Percentiles rank a stretch among this genome's conserved stretches.
phyloP scores from a whole-genome alignment of 2,113 vertebrate species.

The Arothron firmamentum region DNA sequence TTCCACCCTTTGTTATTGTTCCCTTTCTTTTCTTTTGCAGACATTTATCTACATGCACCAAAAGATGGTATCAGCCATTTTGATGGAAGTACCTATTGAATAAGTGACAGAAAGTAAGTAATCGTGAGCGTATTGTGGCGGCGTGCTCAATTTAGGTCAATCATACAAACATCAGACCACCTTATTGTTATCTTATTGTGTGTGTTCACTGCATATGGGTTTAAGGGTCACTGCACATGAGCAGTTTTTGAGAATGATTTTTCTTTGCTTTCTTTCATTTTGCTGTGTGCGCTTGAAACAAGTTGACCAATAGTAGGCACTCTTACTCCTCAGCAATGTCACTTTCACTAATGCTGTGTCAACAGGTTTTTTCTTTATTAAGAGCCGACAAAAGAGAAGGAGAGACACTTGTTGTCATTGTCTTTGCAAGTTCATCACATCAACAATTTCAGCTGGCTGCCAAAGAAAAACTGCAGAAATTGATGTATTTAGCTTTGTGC shows the following conservation, averaged over 20 bases:
- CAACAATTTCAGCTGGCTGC: constrained; percentile 40
- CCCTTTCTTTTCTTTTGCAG: constrained; percentile 47
- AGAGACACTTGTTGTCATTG: constrained; percentile 39
- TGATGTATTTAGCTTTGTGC: constrained; percentile 51
- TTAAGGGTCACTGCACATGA: not conserved
- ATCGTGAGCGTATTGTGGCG: constrained; percentile 58
- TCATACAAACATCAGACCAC: constrained; percentile 43
- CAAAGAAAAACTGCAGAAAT: constrained; percentile 42
- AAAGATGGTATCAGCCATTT: constrained; percentile 62
- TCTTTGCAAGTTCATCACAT: constrained; percentile 26
- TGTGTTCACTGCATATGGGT: constrained; percentile 3
- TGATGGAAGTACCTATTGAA: constrained; percentile 67
- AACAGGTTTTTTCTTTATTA: constrained; percentile 61
- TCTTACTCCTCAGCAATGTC: constrained; percentile 46
- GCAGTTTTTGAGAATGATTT: constrained; percentile 12
- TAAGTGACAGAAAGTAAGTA: constrained; percentile 60
- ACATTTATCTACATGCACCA: constrained; percentile 30
- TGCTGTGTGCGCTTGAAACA: not conserved
- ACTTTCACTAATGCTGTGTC: constrained; percentile 31
- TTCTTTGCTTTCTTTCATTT: not conserved
- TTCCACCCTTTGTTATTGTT: constrained; percentile 54
- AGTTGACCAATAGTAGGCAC: constrained; percentile 64
- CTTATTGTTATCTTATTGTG: constrained; percentile 27
- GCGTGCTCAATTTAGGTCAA: constrained; percentile 56
- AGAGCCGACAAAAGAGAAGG: constrained; percentile 23